These are phyloP conservation scores for Cinclus cinclus DNA, from an alignment of 2,113 vertebrate species.

Conservation along the genomic window DNA sequence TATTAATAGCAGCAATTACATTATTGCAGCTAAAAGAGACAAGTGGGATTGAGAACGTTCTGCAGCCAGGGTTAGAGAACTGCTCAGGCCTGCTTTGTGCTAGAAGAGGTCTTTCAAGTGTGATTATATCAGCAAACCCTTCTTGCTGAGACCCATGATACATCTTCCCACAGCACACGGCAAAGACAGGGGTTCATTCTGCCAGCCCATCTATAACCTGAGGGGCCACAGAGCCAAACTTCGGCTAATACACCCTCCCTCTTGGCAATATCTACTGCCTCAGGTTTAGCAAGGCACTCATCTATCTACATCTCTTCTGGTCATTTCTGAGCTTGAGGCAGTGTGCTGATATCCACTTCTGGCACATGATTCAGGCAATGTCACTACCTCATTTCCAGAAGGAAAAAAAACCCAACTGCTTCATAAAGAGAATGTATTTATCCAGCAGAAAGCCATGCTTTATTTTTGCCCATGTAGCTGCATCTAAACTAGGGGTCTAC, in stretches of 20 bases:
- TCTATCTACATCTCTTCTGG: neutral
- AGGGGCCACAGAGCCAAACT: neutral
- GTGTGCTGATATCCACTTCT: neutral
- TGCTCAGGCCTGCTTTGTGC: neutral
- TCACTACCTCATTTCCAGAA: neutral
- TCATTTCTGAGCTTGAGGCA: neutral
- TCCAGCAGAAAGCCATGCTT: neutral
- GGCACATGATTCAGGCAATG: neutral
- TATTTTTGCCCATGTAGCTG: neutral
- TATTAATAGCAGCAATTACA: constrained; percentile 52
- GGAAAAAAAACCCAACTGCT: neutral
- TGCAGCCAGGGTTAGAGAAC: neutral
- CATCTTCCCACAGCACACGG: neutral
- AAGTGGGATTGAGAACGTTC: neutral
- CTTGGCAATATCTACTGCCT: neutral
- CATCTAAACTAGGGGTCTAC: neutral
- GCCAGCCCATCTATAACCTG: neutral
- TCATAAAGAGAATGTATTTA: neutral
- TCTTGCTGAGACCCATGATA: neutral
- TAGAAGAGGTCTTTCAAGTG: neutral
- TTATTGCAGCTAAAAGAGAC: constrained; percentile 23
- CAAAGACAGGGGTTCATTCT: neutral
- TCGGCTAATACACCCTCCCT: neutral
- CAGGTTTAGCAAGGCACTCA: neutral
- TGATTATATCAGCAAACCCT: neutral